phyloP scores from a whole-genome alignment of 2,888 invertebrate genomes.

The Pristionchus fissidentatus region DNA sequence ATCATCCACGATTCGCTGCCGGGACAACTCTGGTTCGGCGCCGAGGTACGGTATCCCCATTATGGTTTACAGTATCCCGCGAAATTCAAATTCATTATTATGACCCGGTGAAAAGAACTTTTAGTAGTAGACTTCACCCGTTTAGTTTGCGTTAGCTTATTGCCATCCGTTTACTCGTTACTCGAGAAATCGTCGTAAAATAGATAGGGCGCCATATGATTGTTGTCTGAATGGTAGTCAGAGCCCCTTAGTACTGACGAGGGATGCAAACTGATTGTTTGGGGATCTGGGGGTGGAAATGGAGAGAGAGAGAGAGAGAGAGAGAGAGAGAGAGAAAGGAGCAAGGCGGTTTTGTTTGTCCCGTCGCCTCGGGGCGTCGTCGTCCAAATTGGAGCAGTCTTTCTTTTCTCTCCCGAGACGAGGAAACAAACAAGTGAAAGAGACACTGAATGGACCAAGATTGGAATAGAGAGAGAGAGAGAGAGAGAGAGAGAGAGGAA shows the following conservation, averaged over 20 bases:
- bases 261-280: too few relatives aligned
- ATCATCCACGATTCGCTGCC: constrained; percentile 97
- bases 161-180: too few relatives aligned
- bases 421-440: constrained; percentile 36
- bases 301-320: too few relatives aligned
- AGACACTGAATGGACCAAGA: not conserved
- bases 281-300: not conserved
- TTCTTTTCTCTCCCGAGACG: not conserved
- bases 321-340: not conserved
- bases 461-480: not conserved
- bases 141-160: too few relatives aligned
- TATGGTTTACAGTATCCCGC: not conserved
- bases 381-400: constrained; percentile 33
- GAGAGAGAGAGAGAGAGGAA: not conserved
- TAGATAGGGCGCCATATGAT: too few relatives aligned
- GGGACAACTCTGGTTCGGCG: constrained; percentile 99
- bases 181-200: too few relatives aligned
- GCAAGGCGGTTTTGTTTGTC: constrained; percentile 24
- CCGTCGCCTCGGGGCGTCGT: too few relatives aligned
- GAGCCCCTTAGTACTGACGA: too few relatives aligned
- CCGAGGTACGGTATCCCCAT: constrained; percentile 83
- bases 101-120: too few relatives aligned
- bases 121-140: too few relatives aligned
- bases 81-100: too few relatives aligned
- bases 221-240: too few relatives aligned